Percentiles rank a stretch among this genome's conserved stretches.
phyloP scores from a whole-genome alignment of 2,797 vertebrate genomes.

The Synaphobranchus kaupii region DNA sequence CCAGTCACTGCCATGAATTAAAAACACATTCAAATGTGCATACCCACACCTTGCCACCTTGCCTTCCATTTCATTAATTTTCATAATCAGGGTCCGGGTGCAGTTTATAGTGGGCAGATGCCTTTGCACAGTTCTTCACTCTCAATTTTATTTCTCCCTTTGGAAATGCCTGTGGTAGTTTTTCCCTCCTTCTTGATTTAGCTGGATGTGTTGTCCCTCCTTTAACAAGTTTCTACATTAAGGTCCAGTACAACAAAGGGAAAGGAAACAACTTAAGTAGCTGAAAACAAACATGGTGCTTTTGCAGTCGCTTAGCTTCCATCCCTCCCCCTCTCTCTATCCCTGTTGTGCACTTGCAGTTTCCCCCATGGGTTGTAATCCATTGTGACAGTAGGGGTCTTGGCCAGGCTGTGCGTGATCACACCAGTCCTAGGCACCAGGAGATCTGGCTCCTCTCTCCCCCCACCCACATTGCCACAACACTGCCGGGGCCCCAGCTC shows the following conservation, averaged over 20 bases:
- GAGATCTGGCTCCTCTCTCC: slow-evolving; percentile 68
- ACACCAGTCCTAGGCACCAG: slow-evolving; percentile 39
- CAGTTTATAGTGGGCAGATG: background rate
- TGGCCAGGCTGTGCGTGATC: slow-evolving; percentile 58
- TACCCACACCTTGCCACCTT: background rate
- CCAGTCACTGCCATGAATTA: background rate
- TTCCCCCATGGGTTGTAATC: slow-evolving; percentile 52
- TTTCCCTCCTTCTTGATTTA: background rate
- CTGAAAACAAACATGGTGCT: slow-evolving; percentile 9
- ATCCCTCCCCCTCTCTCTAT: slow-evolving; percentile 32
- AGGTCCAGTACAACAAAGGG: background rate
- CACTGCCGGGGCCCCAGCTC: slow-evolving; percentile 67
- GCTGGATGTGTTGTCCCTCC: background rate
- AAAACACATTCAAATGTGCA: background rate
- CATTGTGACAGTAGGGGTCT: slow-evolving; percentile 53
- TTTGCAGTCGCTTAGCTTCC: slow-evolving; percentile 39
- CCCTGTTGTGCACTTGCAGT: slow-evolving; percentile 61
- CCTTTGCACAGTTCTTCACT: background rate
- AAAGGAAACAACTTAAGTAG: background rate
- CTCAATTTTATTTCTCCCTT: background rate
- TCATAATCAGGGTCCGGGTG: background rate
- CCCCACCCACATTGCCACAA: slow-evolving; percentile 55
- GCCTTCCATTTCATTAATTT: background rate
- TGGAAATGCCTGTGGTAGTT: background rate
- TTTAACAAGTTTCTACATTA: background rate